Percentiles rank a stretch among this genome's conserved stretches.
These are phyloP conservation scores for Idaea biselata DNA, from an alignment of 2,888 invertebrate genomes.

Conservation along the genomic window DNA sequence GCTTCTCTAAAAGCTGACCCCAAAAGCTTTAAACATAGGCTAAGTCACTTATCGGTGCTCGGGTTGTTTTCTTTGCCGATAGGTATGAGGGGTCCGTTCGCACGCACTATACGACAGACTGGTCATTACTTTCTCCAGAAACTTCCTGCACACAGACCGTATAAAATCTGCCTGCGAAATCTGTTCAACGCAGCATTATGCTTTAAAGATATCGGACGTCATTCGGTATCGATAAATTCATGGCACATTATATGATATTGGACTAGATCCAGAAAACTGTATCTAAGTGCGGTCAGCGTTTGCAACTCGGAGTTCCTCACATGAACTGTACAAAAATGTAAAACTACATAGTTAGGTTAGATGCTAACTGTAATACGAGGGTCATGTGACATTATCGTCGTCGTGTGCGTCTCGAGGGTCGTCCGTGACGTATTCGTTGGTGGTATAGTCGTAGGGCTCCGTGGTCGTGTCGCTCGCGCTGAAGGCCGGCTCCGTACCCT, in stretches of 20 bases:
- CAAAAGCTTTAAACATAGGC: not conserved
- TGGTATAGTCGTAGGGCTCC: slow-evolving; percentile 23
- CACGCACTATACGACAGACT: not conserved
- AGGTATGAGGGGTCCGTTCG: not conserved
- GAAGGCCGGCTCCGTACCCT: slow-evolving; percentile 17
- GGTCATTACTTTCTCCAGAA: not conserved
- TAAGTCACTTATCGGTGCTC: not conserved
- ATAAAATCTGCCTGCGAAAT: not conserved
- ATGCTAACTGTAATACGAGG: slow-evolving; percentile 13
- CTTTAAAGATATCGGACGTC: not conserved
- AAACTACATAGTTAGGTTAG: slow-evolving; percentile 17
- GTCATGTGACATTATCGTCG: slow-evolving; percentile 48
- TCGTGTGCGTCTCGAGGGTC: slow-evolving; percentile 21
- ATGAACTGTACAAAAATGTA: slow-evolving; percentile 26
- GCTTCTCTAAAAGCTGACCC: not conserved
- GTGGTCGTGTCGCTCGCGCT: slow-evolving; percentile 19
- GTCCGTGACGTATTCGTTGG: slow-evolving; percentile 16
- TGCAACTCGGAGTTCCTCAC: not conserved
- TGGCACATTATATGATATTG: not conserved
- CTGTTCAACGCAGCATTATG: not conserved
- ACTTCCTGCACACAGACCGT: not conserved
- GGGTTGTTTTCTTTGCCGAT: not conserved
- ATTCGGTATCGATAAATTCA: not conserved
- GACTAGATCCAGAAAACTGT: not conserved
- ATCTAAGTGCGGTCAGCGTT: not conserved